Evolutionary conservation across 1,140 invertebrate species (phyloP), one percentile per base, ranked within the genome.

Genomic region (Cephus cinctus): DNA sequence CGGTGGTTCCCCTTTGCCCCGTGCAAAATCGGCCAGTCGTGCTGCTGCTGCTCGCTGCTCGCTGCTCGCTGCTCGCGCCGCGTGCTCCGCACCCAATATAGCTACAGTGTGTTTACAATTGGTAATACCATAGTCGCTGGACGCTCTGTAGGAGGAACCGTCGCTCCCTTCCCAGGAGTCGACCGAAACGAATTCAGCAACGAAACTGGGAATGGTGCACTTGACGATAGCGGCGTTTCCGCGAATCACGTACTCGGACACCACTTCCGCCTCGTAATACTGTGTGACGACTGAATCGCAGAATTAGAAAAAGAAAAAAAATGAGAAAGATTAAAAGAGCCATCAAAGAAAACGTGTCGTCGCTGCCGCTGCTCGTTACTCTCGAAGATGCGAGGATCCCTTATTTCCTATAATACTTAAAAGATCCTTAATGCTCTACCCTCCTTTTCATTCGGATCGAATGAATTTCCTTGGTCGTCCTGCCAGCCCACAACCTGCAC

Each of bases 141-240:
- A 69, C 46, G 73, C 65, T 61, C 65, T 72, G 56, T 87, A 91
- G 69, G 85, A 84, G 48, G 83, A 82, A 52, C 82, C 83, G 59
- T 89, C 86, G 52, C 85, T 88, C 59, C 88, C 85, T 49, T 90
- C 84, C 94, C 94, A 97, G 44, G 89, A 84, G 60, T 92, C 88
- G 5, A 96, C 91, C 60, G 85, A 83, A 21, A 96, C 88, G 70
- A 94, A 96, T 78, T 95, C 92, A 32, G 88, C 86, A 30, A 95
- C 90, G 75, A 94, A 96, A 45, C 87, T 89, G 12, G 94, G 94
- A 58, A 96, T 94, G 57, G 87, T 90, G 72, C 94, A 96, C 75
- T 94, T 94, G 30, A 96, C 73, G 38, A 96, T 88, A 15, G 92
- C 94, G 34, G 92, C 89, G 74, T 95, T 95, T 40, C 92, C 93